Conservation (phyloP, 2,113 vertebrate genomes). For the Pardalotus punctatus region DNA sequence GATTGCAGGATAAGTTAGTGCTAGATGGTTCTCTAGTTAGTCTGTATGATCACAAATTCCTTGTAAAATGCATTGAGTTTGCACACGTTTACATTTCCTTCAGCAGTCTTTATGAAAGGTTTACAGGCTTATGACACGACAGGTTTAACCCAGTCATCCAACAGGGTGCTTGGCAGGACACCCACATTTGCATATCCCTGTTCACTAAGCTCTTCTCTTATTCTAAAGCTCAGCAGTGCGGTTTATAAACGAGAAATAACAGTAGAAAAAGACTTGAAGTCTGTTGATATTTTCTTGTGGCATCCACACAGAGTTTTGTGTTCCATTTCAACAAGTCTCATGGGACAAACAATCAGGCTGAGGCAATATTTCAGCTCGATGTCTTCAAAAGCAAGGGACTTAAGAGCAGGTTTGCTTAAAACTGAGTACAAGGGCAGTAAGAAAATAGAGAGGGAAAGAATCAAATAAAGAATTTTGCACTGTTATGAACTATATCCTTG, state of each 20-base stretch:
- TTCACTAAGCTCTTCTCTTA: not conserved
- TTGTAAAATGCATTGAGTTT: not conserved
- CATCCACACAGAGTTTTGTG: not conserved
- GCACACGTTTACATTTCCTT: not conserved
- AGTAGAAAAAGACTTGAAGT: not conserved
- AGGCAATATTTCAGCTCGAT: not conserved
- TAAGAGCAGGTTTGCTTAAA: not conserved
- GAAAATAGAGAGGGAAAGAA: not conserved
- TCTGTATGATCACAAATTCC: not conserved
- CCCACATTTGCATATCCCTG: not conserved
- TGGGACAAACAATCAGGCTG: not conserved
- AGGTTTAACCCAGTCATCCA: not conserved
- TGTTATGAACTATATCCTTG: not conserved
- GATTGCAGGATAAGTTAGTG: not conserved
- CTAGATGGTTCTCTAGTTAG: not conserved
- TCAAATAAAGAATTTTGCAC: not conserved
- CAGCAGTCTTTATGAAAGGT: not conserved
- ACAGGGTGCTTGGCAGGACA: not conserved
- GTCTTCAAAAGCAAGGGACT: not conserved
- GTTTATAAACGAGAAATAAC: not conserved
- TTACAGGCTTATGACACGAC: not conserved
- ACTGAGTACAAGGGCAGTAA: not conserved
- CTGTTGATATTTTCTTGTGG: not conserved
- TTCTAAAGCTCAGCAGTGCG: not conserved
- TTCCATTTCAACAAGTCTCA: not conserved